phyloP scores from a whole-genome alignment of 2,113 vertebrate species.

The Myodes glareolus region DNA sequence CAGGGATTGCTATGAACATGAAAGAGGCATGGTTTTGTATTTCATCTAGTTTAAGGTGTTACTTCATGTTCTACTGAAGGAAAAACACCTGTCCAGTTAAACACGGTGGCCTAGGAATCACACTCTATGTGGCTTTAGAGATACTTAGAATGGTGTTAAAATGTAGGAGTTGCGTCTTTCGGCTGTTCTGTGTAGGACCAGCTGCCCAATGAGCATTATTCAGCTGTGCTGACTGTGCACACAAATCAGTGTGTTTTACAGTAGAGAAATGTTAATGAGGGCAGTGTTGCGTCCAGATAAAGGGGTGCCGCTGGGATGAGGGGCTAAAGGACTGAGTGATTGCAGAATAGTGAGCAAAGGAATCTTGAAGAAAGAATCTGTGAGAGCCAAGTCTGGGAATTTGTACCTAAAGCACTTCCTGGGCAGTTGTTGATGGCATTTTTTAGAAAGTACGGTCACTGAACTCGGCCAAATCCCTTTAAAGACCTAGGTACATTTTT shows the following conservation, averaged over 20 bases:
- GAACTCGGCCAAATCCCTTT: neutral
- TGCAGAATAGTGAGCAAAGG: neutral
- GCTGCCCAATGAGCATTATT: neutral
- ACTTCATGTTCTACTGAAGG: neutral
- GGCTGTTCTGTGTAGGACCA: neutral
- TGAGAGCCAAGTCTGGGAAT: slow-evolving; percentile 43
- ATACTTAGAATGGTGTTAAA: neutral
- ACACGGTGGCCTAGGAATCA: neutral
- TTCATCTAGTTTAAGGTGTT: neutral
- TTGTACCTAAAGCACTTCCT: slow-evolving; percentile 6
- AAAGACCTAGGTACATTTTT: slow-evolving; percentile 28
- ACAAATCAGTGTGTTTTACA: slow-evolving; percentile 24
- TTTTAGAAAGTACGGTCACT: slow-evolving; percentile 31
- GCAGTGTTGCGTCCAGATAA: neutral
- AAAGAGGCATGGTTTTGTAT: neutral
- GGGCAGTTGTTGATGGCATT: slow-evolving; percentile 20
- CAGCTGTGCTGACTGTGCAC: neutral
- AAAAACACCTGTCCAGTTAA: neutral
- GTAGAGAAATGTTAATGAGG: slow-evolving; percentile 40
- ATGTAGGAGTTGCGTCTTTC: neutral
- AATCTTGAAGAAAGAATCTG: neutral
- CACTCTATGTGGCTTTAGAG: neutral
- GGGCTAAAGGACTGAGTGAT: neutral
- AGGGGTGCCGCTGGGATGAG: neutral
- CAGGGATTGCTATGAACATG: neutral